Base-by-base conservation (phyloP, 2,888 invertebrate genomes). In the Entomobrya proxima region DNA sequence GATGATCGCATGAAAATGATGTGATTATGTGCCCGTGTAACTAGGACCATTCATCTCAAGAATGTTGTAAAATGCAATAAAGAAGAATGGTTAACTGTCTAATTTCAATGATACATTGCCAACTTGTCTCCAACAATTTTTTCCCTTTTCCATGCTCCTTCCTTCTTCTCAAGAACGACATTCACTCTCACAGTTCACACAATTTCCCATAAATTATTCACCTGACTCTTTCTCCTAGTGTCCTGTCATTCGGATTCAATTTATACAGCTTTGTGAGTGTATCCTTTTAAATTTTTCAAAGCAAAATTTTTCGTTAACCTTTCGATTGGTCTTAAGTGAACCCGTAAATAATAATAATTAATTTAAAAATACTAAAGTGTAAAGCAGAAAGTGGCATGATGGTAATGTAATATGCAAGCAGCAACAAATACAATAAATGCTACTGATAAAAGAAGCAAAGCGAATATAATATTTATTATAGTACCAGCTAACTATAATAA, bases 91-190 rank as follows among this genome's bases (percentile, higher is more conserved):
- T 21, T 30, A 61, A 75, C 75, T 69, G 83, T 83, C 76, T 83
- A 83, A 83, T 83, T 83, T 76, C 83, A 83, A 83, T 83, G 76
- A 83, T 83, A 50, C 82, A 82, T 82, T 82, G 82, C 82, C 72
- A 47, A 82, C 74, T 24, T 74, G 80, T 72, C 80, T 40, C 50
- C 55, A 52, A 79, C 64, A 27, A 40, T 77, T 77, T 40, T 77
- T 61, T 27, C 15, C 13, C 5, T 47, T 18, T 32, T 74, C n/a
- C 15, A 24, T 55, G 30, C 77, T 30, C 32, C n/a, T 18, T 61
- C 24, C 44, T 61, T 47, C 13, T 40, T 30, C 11, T 30, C 32
- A 18, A 24, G 4, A 13, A 44, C 15, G 15, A 9, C 7, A 9
- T 18, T 74, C 32, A 18, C 47, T 2, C 21, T 40, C 44, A 27